Percentiles rank a stretch among this genome's conserved stretches.
phyloP scores from a whole-genome alignment of 2,797 vertebrate species.

The Florisuga fusca region DNA sequence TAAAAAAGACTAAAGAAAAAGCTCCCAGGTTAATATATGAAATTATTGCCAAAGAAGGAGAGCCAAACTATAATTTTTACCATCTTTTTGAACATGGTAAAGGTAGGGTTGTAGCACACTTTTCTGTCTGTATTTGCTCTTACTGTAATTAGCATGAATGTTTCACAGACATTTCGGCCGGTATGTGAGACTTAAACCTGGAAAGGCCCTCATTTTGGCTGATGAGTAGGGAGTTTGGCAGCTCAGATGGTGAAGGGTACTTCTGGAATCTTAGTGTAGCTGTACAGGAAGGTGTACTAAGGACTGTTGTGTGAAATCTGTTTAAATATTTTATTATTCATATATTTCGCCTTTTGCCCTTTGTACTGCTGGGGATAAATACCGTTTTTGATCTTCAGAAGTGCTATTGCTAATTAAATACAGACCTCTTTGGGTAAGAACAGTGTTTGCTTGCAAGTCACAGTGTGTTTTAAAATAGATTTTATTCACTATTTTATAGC shows the following conservation, averaged over 20 bases:
- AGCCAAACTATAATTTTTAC: not conserved
- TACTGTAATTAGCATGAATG: not conserved
- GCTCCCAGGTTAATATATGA: not conserved
- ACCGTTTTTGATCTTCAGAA: not conserved
- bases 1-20: not conserved
- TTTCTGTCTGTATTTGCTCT: not conserved
- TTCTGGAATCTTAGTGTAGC: not conserved
- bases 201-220: not conserved
- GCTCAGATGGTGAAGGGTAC: not conserved
- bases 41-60: not conserved
- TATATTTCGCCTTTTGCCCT: not conserved
- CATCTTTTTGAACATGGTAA: not conserved
- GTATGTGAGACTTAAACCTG: not conserved
- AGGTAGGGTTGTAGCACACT: not conserved
- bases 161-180: not conserved
- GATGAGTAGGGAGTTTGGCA: not conserved
- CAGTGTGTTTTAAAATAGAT: not conserved
- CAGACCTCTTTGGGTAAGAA: not conserved
- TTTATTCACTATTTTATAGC: not conserved
- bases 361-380: not conserved
- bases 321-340: not conserved
- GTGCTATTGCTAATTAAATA: not conserved
- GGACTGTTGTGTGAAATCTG: not conserved
- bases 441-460: not conserved
- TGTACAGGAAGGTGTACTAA: not conserved